Conservation (phyloP, 2,888 invertebrate genomes). For the Piscicola geometra region DNA sequence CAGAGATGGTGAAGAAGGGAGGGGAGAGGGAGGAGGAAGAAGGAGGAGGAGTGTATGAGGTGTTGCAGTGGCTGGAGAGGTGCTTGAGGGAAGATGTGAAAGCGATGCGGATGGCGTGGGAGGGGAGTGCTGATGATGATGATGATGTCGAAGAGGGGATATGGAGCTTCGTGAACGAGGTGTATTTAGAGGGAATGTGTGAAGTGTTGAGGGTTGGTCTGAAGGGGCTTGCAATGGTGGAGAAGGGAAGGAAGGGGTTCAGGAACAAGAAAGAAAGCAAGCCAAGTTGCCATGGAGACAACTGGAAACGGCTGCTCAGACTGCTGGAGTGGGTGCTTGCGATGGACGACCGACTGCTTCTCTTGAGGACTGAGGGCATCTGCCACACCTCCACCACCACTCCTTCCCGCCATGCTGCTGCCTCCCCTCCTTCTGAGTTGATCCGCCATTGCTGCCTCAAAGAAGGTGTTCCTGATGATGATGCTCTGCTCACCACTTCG, state of each 20-base stretch:
- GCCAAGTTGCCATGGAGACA: neutral
- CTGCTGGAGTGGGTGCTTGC: too few species aligned
- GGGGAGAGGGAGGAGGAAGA: neutral
- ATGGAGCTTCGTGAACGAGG: neutral
- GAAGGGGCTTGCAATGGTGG: too few species aligned
- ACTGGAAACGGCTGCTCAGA: too few species aligned
- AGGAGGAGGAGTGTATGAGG: neutral
- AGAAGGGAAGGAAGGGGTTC: too few species aligned
- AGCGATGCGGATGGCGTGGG: neutral
- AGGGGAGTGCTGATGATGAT: neutral
- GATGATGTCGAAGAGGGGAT: neutral
- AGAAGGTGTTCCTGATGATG: neutral
- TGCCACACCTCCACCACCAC: too few species aligned
- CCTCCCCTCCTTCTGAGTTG: too few species aligned
- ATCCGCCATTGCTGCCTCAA: neutral
- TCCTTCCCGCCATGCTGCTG: too few species aligned
- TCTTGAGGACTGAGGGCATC: neutral
- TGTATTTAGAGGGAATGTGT: neutral
- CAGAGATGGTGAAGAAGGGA: neutral
- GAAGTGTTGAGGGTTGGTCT: too few species aligned
- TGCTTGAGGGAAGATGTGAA: neutral
- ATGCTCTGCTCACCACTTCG: too few species aligned
- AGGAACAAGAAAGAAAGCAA: slow-evolving; percentile 4
- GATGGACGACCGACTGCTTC: too few species aligned
- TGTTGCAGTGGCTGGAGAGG: neutral